Evolutionary conservation across 1,140 invertebrate genomes (phyloP), one percentile per base, ranked within the genome.

Genomic region (Atta texana): DNA sequence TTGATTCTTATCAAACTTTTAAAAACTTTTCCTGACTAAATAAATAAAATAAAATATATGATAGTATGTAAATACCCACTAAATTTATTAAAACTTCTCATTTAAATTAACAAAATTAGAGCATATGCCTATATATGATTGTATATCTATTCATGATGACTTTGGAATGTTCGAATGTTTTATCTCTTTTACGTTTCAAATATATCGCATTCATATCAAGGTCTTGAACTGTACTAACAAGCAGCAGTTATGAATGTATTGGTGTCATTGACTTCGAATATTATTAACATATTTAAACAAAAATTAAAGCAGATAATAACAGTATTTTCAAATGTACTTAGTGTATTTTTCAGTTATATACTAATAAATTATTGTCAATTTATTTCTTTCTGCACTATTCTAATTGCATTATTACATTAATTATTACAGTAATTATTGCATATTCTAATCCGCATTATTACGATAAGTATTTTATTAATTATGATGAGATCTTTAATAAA

Each of bases 231-330:
- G 86, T 90, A 77, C 57, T 71, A 76, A 53, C 80, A 34, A 57
- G 69, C 57, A 74, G 8, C 71, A 74, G 49, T 77, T 87, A 68
- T 14, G 63, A 10, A 59, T 90, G 90, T 90, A 90, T 91, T 91
- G 75, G 89, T 91, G 90, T 91, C 90, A 91, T 89, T 91, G 87
- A 91, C 89, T 91, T 87, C 76, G 59, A 49, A 85, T 88, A 89
- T 87, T 87, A 69, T 91, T 86, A 88, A 87, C 80, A 74, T 75
- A 87, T 63, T 53, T 39, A 34, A 21, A 39, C 14, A 57, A 28
- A 74, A 69, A 44, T 31, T 31, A 18, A 55, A 64, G 0, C 21
- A 53, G 84, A 86, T 88, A 91, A 78, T 55, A 59, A 6, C 44
- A 28, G 12, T 74, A 55, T 89, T 87, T 87, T 61, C 76, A 85